Evolutionary conservation across 1,140 invertebrate genomes (phyloP), one percentile per base, ranked within the genome.

Genomic region (Saccostrea echinata): DNA sequence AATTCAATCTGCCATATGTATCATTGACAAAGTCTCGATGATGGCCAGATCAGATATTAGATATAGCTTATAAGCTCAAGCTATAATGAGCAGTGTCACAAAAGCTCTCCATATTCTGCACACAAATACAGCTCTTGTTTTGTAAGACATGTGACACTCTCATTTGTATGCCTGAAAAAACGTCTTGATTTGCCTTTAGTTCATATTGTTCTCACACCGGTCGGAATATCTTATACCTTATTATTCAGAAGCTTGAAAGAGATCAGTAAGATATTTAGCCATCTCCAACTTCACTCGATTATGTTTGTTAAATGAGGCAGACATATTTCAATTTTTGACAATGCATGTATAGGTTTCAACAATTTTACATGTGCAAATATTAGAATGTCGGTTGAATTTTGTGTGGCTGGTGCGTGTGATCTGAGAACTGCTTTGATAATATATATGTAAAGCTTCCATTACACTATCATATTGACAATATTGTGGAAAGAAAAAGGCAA

Each of bases 301-400:
- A 30, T 76, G 27, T 76, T 76, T 76, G 68, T 76, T 76, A 76
- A 76, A 76, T 76, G 68, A 76, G 30, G 68, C 68, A 30, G 68
- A 30, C 68, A 76, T 76, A 76, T 76, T 76, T 76, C 68, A 76
- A 76, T 76, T 76, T 76, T 76, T 76, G 68, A 76, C 68, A 76
- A 76, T 76, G 68, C 68, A 76, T 76, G 68, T 76, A 30, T 76
- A 76, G 68, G 68, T 76, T 76, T 76, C 68, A 35, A 27, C 27
- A 76, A 76, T 76, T 43, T 76, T 76, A 76, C 68, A 76, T 76
- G 68, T 76, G 68, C 68, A 76, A 6, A 33, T 76, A 76, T 76
- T 30, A 16, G 6, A 27, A 76, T 16, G 24, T 27, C 27, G 18
- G 68, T 76, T 30, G 24, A 33, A 33, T 76, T 64, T 30, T 76